Percentiles rank a stretch among this genome's conserved stretches.
Evolutionary conservation across 2,797 vertebrate species (phyloP).

Genomic region (Ciconia nigra): DNA sequence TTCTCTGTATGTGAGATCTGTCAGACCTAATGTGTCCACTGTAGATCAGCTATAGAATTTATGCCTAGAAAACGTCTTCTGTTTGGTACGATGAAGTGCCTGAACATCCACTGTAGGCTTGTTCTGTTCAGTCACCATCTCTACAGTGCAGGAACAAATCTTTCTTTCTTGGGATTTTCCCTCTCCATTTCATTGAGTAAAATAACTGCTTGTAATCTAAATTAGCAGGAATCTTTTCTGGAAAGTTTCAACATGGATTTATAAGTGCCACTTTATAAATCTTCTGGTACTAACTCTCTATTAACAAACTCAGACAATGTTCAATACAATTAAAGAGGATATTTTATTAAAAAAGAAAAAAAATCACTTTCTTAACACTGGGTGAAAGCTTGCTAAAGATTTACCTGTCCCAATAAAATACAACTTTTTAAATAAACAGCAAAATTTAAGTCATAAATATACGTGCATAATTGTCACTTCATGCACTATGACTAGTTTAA

Average conservation of each 20-base stretch:
- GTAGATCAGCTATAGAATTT: not conserved
- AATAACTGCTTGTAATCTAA: not conserved
- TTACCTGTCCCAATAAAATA: not conserved
- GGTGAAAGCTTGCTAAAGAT: not conserved
- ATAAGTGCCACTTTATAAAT: not conserved
- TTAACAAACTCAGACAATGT: not conserved
- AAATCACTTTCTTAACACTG: not conserved
- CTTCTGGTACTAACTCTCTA: not conserved
- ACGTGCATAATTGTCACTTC: not conserved
- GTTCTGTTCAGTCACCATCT: not conserved
- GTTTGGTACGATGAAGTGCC: not conserved
- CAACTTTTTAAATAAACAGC: not conserved
- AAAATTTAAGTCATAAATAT: not conserved
- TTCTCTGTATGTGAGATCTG: not conserved
- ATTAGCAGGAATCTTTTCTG: not conserved
- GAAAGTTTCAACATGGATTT: not conserved
- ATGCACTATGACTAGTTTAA: not conserved
- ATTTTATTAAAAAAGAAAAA: not conserved
- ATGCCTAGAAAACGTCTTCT: not conserved
- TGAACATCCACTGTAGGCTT: not conserved
- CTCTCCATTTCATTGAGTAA: not conserved
- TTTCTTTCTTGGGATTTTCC: not conserved
- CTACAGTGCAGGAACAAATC: not conserved
- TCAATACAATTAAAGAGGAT: not conserved
- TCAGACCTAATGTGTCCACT: not conserved